Evolutionary conservation across 2,888 invertebrate genomes (phyloP), one percentile per base, ranked within the genome.

Genomic region (Therioaphis trifolii): DNA sequence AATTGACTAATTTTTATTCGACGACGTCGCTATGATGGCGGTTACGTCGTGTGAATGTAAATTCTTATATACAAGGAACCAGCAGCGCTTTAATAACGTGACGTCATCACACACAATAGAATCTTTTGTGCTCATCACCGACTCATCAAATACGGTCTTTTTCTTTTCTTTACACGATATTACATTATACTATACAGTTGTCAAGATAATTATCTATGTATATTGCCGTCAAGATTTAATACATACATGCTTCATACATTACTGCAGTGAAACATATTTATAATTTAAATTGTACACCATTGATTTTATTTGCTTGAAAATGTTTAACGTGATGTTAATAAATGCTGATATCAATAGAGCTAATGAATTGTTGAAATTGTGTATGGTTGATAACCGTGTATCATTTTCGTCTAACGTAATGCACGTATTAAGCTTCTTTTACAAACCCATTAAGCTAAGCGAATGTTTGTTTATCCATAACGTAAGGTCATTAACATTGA

Each of bases 71-170:
- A 68, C 14, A n/a, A 69, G 43, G 78, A 55, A 80, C 80, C 80
- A 71, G 35, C 72, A 80, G 63, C 80, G 80, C 72, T 80, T 80
- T 80, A 80, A 80, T 80, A 80, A 80, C 58, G 61, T 72, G 80
- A 80, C 80, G 80, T 80, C 80, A 80, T 80, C 46, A 71, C 43
- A 27, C 61, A 80, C 80, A 80, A 80, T 80, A 72, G 80, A 80
- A 80, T 71, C 80, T 72, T 80, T 80, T 80, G 72, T 80, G 72
- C 24, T 80, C 61, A 21, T 63, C 63, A 24, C 72, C 49, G 61
- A 46, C 18, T 61, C 69, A 58, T 80, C 72, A 46, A 61, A 71
- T 58, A 80, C 21, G 35, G 29, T 80, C 72, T 80, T 52, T 63
- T 49, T 61, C n/a, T 49, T 35, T 27, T 63, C 61, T 29, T 61